Evolutionary conservation across 2,888 invertebrate genomes (phyloP).

Genomic region (Merodon equestris): DNA sequence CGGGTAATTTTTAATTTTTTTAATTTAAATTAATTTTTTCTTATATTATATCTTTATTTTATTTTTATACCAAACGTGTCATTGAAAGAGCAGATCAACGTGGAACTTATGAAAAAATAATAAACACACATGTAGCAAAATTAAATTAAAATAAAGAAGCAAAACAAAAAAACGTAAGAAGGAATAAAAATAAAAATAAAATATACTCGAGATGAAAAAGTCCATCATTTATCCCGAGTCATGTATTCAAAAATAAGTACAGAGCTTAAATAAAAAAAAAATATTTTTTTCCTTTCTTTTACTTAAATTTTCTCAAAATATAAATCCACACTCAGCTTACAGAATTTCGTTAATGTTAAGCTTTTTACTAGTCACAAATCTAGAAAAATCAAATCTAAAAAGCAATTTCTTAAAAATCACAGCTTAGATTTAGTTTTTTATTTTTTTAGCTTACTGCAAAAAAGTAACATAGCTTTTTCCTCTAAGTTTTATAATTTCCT

Average conservation of each 20-base stretch:
- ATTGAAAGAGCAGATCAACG: constrained; percentile 29
- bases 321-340: constrained; percentile 47
- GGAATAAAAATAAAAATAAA: constrained; percentile 2
- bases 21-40: no score
- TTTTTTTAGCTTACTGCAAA: constrained; percentile 55
- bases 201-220: constrained; percentile 17
- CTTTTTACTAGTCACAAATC: constrained; percentile 51
- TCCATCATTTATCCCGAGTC: constrained; percentile 24
- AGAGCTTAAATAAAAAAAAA: constrained; percentile 53
- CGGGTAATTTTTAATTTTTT: no score
- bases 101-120: constrained; percentile 10
- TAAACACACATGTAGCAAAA: constrained; percentile 25
- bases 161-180: constrained; percentile 18
- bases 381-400: constrained; percentile 24
- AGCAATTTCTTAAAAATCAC: constrained; percentile 39
- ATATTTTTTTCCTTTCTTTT: constrained; percentile 42
- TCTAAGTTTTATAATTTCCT: constrained; percentile 40
- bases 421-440: constrained; percentile 70
- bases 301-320: constrained; percentile 25
- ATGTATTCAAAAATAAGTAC: constrained; percentile 58
- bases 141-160: constrained; percentile 20
- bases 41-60: constrained; percentile 9
- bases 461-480: constrained; percentile 50
- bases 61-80: constrained; percentile 23
- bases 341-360: constrained; percentile 38